Evolutionary conservation across 2,797 vertebrate genomes (phyloP), one percentile per base, ranked within the genome.

Genomic region (Myotis findleyi): DNA sequence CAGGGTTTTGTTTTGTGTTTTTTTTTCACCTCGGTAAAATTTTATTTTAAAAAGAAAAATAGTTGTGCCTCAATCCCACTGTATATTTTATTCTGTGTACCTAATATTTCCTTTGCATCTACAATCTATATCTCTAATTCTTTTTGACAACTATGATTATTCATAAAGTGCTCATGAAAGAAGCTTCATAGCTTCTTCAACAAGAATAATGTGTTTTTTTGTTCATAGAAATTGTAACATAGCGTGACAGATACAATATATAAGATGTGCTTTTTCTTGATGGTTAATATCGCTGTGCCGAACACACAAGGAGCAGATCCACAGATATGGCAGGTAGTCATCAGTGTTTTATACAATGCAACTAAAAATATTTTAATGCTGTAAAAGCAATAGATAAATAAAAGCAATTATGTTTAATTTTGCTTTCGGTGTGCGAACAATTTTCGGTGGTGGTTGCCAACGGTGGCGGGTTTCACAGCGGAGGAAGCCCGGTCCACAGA

Each of bases 291-390:
- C 96, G 92, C 92, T 91, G 87, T 91, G 92, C 91, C 83, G 98
- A 97, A 97, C 94, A 95, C 91, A 92, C 87, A 91, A 95, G 94
- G 95, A 98, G 96, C 95, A 87, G 95, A 98, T 98, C 98, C 97
- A 97, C 94, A 98, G 97, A 97, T 94, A 93, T 96, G 97, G 97
- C 97, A 98, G 97, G 98, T 98, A 97, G 98, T 98, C 98, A 98
- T 97, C 80, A 8, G 86, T 98, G 96, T 97, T 98, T 98, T 97
- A 98, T 97, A 98, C 95, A 97, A 97, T 85, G 96, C 87, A 98
- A 97, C 97, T 98, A 98, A 98, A 98, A 98, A 98, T 98, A 98
- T 98, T 98, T 98, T 98, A 98, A 98, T 98, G 88, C 93, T 97
- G 97, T 97, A 98, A 98, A 98, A 98, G 98, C 97, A 97, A 98